Conservation (phyloP, 2,888 invertebrate species). For the Drosophila longiperda region DNA sequence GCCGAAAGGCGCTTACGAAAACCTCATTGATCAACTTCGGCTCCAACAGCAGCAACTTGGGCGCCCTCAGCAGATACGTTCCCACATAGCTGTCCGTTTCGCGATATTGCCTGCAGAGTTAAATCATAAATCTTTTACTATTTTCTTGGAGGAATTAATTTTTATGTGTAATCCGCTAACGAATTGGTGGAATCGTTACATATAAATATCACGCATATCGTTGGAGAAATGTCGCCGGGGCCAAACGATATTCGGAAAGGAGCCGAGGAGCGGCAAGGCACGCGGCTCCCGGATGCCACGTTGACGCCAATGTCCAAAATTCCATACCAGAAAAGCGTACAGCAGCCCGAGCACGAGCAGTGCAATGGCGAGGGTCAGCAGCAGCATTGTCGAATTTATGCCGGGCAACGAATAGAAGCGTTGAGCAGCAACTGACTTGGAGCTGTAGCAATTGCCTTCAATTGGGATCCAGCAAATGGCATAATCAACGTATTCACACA, state of each 20-base stretch:
- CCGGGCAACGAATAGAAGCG: conserved; percentile 5
- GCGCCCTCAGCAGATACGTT: conserved; percentile 82
- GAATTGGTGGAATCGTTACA: conserved; percentile 66
- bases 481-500: conserved; percentile 2
- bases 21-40: conserved; percentile 84
- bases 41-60: conserved; percentile 84
- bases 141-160: not conserved
- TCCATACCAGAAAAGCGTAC: conserved; percentile 80
- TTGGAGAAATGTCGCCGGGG: conserved; percentile 81
- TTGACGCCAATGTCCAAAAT: conserved; percentile 84
- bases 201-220: conserved; percentile 84
- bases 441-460: conserved; percentile 15
- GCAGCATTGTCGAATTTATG: conserved; percentile 43
- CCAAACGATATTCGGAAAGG: conserved; percentile 78
- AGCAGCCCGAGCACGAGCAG: conserved; percentile 35
- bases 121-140: not conserved
- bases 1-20: conserved; percentile 85
- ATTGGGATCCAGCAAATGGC: conserved; percentile 14
- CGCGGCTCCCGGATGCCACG: conserved; percentile 82
- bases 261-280: conserved; percentile 83
- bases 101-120: conserved; percentile 70
- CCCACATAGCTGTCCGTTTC: conserved; percentile 83
- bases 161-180: not conserved
- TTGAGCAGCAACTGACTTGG: conserved; percentile 31
- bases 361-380: conserved; percentile 22